Conservation (phyloP, 2,797 vertebrate genomes). For the Chiropotes sagulatus region DNA sequence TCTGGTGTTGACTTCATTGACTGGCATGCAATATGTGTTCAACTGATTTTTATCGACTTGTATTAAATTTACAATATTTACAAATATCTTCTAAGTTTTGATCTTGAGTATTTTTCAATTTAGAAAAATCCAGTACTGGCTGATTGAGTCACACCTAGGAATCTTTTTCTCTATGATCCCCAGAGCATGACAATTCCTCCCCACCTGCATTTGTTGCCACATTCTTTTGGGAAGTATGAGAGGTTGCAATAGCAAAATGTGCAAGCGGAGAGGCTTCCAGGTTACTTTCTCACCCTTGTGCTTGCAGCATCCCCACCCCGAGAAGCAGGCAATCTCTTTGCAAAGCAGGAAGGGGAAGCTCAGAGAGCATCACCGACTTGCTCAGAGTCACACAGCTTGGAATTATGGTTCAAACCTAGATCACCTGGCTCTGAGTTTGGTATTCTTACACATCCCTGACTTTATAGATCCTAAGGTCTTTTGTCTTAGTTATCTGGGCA, state of each 20-base stretch:
- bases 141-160: neutral
- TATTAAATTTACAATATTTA: neutral
- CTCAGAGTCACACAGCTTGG: neutral
- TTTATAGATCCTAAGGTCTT: neutral
- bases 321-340: neutral
- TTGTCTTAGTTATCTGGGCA: neutral
- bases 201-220: neutral
- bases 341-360: neutral
- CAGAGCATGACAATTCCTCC: neutral
- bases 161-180: neutral
- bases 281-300: neutral
- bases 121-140: neutral
- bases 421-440: neutral
- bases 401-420: neutral
- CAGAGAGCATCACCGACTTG: neutral
- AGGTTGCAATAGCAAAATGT: neutral
- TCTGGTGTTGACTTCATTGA: neutral
- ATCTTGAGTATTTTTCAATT: constrained; percentile 3
- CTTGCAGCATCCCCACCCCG: neutral
- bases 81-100: neutral
- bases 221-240: neutral
- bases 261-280: neutral
- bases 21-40: neutral
- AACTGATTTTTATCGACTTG: constrained; percentile 18
- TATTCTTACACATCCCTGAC: neutral